phyloP scores from a whole-genome alignment of 2,797 vertebrate species.

The Tokudaia tokunoshimensis region DNA sequence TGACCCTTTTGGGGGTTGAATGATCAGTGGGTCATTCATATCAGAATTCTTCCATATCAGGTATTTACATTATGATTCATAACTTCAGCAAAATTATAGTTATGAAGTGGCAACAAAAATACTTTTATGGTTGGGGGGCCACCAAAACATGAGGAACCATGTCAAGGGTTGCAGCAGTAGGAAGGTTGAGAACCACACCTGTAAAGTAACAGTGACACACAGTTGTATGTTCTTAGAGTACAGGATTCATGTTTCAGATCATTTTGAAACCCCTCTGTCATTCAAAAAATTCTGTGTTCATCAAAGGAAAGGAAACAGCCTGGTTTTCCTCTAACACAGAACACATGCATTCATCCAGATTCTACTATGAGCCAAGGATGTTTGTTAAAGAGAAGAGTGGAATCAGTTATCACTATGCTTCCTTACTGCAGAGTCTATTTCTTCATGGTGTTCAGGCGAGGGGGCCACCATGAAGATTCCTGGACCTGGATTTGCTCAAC shows the following conservation, averaged over 20 bases:
- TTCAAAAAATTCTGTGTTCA: conserved; percentile 12
- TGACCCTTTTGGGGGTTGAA: not conserved
- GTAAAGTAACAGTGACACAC: not conserved
- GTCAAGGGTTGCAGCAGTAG: not conserved
- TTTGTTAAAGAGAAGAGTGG: not conserved
- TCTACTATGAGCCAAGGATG: not conserved
- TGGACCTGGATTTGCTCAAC: not conserved
- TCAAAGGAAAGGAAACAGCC: not conserved
- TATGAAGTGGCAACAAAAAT: not conserved
- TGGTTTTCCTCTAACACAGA: not conserved
- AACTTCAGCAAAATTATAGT: not conserved
- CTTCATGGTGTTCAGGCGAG: not conserved
- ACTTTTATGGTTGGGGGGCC: not conserved
- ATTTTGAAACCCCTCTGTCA: not conserved
- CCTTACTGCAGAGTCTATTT: not conserved
- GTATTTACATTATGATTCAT: not conserved
- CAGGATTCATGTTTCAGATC: not conserved
- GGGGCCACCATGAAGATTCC: not conserved
- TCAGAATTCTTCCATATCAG: not conserved
- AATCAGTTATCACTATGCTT: not conserved
- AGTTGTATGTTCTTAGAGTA: not conserved
- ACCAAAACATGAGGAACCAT: not conserved
- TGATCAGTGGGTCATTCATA: not conserved
- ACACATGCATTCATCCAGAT: not conserved
- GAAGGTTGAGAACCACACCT: no score